Percentiles rank a stretch among this genome's conserved stretches.
These are phyloP conservation scores for Crypturellus tataupa DNA, from an alignment of 2,797 vertebrate species.

Conservation along the genomic window DNA sequence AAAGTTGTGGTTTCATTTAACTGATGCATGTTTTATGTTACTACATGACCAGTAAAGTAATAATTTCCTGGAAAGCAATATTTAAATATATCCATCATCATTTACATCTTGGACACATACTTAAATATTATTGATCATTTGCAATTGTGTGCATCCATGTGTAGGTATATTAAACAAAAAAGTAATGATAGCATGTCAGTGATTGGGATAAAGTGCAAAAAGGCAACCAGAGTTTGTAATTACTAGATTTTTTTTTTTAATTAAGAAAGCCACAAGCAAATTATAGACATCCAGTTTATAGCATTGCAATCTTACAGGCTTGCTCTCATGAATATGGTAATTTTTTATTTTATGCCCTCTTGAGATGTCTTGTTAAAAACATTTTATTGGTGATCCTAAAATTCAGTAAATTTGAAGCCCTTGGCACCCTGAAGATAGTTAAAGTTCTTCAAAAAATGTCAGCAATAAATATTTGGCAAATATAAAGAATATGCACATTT, in stretches of 20 bases:
- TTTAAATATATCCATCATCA: conserved; percentile 86
- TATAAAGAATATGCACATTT: conserved; percentile 85
- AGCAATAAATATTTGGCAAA: conserved; percentile 83
- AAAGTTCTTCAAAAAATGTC: conserved; percentile 84
- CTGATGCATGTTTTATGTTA: conserved; percentile 69
- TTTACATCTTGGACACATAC: conserved; percentile 83
- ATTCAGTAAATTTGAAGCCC: conserved; percentile 85
- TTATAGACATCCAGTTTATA: conserved; percentile 86
- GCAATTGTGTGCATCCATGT: conserved; percentile 85
- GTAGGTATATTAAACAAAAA: conserved; percentile 82
- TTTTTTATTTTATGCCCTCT: conserved; percentile 88
- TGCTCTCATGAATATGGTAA: conserved; percentile 88
- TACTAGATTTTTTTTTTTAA: conserved; percentile 81
- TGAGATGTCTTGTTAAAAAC: conserved; percentile 88
- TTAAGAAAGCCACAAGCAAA: conserved; percentile 85
- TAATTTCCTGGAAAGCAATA: conserved; percentile 81
- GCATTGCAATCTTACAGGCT: conserved; percentile 84
- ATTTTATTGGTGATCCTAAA: conserved; percentile 87
- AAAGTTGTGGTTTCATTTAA: conserved; percentile 60
- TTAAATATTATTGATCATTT: conserved; percentile 88
- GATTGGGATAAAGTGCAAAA: conserved; percentile 78
- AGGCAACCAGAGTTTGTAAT: conserved; percentile 82
- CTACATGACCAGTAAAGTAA: conserved; percentile 77
- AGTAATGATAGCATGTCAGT: conserved; percentile 75
- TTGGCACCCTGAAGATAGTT: conserved; percentile 84